Evolutionary conservation across 1,140 invertebrate species (phyloP).

Genomic region (Kradibia gibbosae): DNA sequence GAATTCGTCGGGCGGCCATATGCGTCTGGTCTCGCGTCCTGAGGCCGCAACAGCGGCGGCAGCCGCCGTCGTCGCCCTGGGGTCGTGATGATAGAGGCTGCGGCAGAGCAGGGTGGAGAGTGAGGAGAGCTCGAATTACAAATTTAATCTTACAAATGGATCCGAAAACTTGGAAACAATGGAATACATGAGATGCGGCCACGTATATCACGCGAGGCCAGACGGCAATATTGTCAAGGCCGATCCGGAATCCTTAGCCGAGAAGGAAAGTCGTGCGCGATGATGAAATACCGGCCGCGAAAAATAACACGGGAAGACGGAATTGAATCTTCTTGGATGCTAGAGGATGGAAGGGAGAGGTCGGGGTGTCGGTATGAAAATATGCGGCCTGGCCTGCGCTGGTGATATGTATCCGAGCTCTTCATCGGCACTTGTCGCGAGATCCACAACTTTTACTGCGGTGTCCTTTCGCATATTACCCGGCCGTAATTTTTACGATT

Average conservation of each 20-base stretch:
- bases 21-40: slow-evolving; percentile 62
- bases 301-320: slow-evolving; percentile 3
- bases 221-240: slow-evolving; percentile 72
- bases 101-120: not conserved
- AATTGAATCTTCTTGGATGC: too few relatives aligned
- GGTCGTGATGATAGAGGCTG: too few relatives aligned
- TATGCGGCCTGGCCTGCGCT: not conserved
- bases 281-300: not conserved
- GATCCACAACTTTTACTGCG: slow-evolving; percentile 26
- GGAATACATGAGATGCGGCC: slow-evolving; percentile 73
- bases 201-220: slow-evolving; percentile 68
- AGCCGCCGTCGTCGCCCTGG: not conserved
- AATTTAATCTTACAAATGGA: slow-evolving; percentile 76
- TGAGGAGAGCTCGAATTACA: slow-evolving; percentile 65
- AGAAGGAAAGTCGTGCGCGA: slow-evolving; percentile 51
- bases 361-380: not conserved
- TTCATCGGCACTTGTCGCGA: not conserved
- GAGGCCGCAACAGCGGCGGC: slow-evolving; percentile 51
- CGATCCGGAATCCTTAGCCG: slow-evolving; percentile 70
- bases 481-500: slow-evolving; percentile 38
- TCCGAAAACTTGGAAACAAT: slow-evolving; percentile 75
- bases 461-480: slow-evolving; percentile 4
- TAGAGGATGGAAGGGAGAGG: not conserved
- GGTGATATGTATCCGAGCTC: not conserved
- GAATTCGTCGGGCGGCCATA: slow-evolving; percentile 70